These are phyloP conservation scores for Physeter macrocephalus DNA, from an alignment of 2,113 vertebrate genomes.

Conservation along the genomic window DNA sequence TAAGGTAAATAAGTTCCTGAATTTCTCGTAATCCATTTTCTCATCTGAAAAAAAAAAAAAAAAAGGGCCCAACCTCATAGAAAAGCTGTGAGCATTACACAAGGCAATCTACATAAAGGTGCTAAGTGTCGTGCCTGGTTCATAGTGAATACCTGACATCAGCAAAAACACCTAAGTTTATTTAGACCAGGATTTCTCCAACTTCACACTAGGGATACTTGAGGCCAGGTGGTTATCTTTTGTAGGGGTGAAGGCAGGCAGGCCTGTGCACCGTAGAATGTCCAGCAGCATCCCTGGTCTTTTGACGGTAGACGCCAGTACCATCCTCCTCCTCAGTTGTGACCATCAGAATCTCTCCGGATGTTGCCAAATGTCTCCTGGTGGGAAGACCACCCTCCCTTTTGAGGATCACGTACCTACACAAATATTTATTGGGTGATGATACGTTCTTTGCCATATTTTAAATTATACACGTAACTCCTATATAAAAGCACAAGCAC, in stretches of 20 bases:
- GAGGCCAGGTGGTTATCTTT: fast-evolving
- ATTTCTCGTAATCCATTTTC: not conserved
- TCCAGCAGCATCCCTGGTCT: not conserved
- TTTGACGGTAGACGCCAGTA: fast-evolving
- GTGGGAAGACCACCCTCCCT: not conserved
- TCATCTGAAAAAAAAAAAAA: not conserved
- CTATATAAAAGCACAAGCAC: not conserved
- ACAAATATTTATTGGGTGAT: not conserved
- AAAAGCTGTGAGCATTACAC: not conserved
- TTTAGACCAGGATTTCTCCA: not conserved
- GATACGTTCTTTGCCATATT: not conserved
- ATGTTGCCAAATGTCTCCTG: not conserved
- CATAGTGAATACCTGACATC: not conserved
- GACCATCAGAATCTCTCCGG: not conserved
- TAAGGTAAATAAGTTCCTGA: not conserved
- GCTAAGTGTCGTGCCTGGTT: fast-evolving
- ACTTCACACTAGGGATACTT: fast-evolving
- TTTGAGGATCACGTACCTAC: not conserved
- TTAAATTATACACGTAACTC: not conserved
- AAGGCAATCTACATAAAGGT: not conserved
- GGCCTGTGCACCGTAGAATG: fast-evolving
- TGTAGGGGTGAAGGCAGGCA: fast-evolving
- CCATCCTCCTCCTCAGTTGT: fast-evolving
- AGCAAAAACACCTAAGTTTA: too few species aligned
- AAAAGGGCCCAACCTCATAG: not conserved